Base-by-base conservation (phyloP, 2,113 vertebrate species). In the Neogale vison region DNA sequence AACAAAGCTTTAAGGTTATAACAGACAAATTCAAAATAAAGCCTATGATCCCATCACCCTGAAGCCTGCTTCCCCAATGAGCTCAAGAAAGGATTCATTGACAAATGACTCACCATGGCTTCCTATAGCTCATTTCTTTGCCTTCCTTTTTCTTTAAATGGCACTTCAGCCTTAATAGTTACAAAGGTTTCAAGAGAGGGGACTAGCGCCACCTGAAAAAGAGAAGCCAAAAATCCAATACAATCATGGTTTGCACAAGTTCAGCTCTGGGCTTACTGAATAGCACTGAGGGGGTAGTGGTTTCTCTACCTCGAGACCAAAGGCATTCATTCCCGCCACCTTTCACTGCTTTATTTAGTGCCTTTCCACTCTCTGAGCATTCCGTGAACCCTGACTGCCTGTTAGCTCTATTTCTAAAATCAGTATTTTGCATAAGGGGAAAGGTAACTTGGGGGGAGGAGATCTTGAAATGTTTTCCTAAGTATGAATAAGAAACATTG, bases 21-120 rank as follows among this genome's bases (percentile, higher is more conserved):
- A 96, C 42, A 96, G 96, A 96, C 69, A 96, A 95, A 97, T 95
- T 96, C 88, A 92, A 95, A 95, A 79, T 88, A 63, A 97, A 98
- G 88, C 93, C 72, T 52, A 63, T 72, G 94, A 86, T 96, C 94
- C 81, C 80, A 23, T 67, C 84, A 65, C 61, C 83, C 42, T 52
- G 31, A 92, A 96, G 87, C 45, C 77, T 17, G 76, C 26, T 94
- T 90, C 74, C 76, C 63, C 88, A 77, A 39, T 31, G 39, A 90
- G 90, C 89, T 95, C 89, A 69, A 72, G 86, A 96, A 93, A 90
- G 55, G 83, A 76, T 55, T 85, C 82, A 45, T 6, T 85, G 81
- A 93, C 89, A 93, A 77, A 90, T 14, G 42, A 85, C 86, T 89
- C 61, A 61, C 67, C 77, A 1, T n/a, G 87, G 59, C 96, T 94